Evolutionary conservation across 2,888 invertebrate genomes (phyloP), one percentile per base, ranked within the genome.

Genomic region (Anarsia innoxiella): DNA sequence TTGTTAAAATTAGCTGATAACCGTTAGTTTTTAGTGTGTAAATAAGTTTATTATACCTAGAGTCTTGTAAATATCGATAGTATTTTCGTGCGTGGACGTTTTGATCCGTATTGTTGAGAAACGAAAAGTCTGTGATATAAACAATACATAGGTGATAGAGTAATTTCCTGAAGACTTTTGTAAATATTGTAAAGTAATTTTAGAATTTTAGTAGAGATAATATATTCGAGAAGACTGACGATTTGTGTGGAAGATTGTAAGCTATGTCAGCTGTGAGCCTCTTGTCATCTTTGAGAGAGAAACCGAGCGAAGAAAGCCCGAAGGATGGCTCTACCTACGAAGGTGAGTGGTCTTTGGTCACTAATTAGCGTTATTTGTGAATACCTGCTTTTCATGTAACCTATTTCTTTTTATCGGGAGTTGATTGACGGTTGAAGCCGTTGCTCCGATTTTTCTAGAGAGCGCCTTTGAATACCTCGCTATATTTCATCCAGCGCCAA

Each of bases 101-200:
- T 86, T 86, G 74, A 82, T 79, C 77, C 84, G 79, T 85, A 83
- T 84, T 83, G 84, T 84, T 85, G 80, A 82, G 83, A 85, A 85
- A 86, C 84, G 86, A 86, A 85, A 84, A 84, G 86, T 87, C 87
- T 87, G 87, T 87, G 87, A 87, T 87, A 86, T 86, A 86, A 86
- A 86, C 85, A 84, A 80, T 83, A 83, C 72, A 60, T 84, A 83
- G 78, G 70, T 76, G 74, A 72, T 84, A 84, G 71, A 71, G 62
- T 79, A 80, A 75, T 79, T 80, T 79, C 73, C 73, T 77, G 72
- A 77, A 77, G 66, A 72, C 68, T 76, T 79, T 80, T 79, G 78
- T 85, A 83, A 77, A 82, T 82, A 85, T 71, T 82, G 75, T 79
- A 78, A 66, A 73, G 72, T 75, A 77, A 79, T 76, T 79, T 73